Evolutionary conservation across 1,140 invertebrate species (phyloP).

Genomic region (Drosophila watanabei): DNA sequence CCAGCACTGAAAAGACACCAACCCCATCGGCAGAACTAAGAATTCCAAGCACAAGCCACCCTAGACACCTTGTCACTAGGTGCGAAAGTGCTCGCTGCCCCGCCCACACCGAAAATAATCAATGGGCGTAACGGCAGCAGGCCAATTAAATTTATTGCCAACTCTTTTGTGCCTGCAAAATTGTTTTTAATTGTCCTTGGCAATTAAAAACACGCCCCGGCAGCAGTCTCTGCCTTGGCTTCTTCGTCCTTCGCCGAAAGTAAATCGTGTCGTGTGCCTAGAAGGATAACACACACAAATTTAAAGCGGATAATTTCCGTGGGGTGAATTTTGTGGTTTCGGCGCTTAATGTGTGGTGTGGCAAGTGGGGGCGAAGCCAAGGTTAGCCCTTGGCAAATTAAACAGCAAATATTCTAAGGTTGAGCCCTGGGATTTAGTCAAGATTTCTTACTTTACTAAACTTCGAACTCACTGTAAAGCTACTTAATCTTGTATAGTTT

Average conservation of each 20-base stretch:
- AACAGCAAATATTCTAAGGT: neutral
- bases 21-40: conserved; percentile 1
- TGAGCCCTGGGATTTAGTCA: no score
- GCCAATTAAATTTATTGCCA: conserved; percentile 81
- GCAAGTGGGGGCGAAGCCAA: neutral
- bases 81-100: conserved; percentile 69
- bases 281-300: conserved; percentile 60
- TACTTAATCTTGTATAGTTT: conserved; percentile 9
- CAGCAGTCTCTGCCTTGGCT: conserved; percentile 16
- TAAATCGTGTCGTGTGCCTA: conserved; percentile 51
- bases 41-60: conserved; percentile 3
- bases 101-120: conserved; percentile 48
- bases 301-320: conserved; percentile 38
- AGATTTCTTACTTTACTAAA: neutral
- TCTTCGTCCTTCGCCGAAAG: conserved; percentile 10
- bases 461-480: neutral
- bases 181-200: conserved; percentile 81
- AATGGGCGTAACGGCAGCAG: conserved; percentile 67
- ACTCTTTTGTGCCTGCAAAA: conserved; percentile 77
- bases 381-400: conserved; percentile 18
- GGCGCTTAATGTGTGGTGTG: neutral
- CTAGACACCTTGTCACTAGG: conserved; percentile 71
- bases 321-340: conserved; percentile 26
- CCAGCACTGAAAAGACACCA: neutral
- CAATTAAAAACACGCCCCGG: conserved; percentile 77